Evolutionary conservation across 2,888 invertebrate species (phyloP).

Genomic region (Willowsia nigromaculata): DNA sequence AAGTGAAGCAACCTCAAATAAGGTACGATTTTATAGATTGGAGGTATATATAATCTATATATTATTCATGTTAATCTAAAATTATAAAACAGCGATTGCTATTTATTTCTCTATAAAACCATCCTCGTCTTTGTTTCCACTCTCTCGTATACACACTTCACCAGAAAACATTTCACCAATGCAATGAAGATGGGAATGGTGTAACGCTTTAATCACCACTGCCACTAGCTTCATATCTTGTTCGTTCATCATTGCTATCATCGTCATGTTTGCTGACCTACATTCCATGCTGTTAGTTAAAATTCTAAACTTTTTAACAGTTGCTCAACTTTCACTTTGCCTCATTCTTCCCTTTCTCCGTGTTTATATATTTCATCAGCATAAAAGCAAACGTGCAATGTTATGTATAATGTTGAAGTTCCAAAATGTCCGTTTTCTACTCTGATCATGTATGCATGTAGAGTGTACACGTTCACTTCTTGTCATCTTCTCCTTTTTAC

Average conservation of each 20-base stretch:
- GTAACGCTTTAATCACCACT: not conserved
- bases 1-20: not conserved
- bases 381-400: slow-evolving; percentile 2
- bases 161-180: not conserved
- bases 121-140: not conserved
- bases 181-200: no score
- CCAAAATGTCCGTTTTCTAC: not conserved
- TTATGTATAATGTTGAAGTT: not conserved
- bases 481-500: not conserved
- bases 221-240: not conserved
- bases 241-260: slow-evolving; percentile 9
- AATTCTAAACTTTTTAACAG: slow-evolving; percentile 28
- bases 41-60: not conserved
- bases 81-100: no score
- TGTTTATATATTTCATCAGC: slow-evolving; percentile 12
- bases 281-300: slow-evolving; percentile 23
- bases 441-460: not conserved
- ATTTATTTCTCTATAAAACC: not conserved
- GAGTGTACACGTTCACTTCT: not conserved
- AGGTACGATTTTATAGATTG: not conserved
- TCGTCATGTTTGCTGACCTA: slow-evolving; percentile 28
- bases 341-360: not conserved
- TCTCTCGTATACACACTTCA: not conserved
- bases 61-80: no score
- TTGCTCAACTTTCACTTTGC: slow-evolving; percentile 8